Evolutionary conservation across 2,888 invertebrate species (phyloP).

Genomic region (Tenthredo livida): DNA sequence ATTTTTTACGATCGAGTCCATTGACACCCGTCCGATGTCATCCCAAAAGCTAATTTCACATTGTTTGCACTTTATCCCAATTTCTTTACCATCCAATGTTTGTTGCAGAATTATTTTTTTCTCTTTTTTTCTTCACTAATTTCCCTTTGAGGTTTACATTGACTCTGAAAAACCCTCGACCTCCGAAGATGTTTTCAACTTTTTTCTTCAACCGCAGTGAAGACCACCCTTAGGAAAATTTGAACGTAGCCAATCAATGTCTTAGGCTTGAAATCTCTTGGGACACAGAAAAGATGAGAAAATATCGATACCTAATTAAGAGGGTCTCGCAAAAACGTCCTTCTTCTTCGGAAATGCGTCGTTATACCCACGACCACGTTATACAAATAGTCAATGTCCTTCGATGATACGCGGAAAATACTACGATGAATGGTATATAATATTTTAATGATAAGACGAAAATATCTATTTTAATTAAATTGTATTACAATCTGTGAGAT

Average conservation of each 20-base stretch:
- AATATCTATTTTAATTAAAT: not conserved
- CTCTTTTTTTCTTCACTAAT: not conserved
- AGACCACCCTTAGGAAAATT: not conserved
- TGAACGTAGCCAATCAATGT: constrained; percentile 22
- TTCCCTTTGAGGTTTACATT: not conserved
- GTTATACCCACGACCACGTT: constrained; percentile 9
- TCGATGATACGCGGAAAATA: not conserved
- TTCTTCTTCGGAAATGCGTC: constrained; percentile 17
- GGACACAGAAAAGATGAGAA: constrained; percentile 32
- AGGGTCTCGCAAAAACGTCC: constrained; percentile 1
- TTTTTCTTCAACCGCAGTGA: not conserved
- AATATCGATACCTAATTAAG: constrained; percentile 43
- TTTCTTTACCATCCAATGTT: not conserved
- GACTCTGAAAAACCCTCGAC: not conserved
- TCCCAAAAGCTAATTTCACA: not conserved
- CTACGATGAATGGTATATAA: not conserved
- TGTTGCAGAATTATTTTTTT: not conserved
- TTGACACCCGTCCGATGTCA: not conserved
- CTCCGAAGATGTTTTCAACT: not conserved
- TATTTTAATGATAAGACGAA: not conserved
- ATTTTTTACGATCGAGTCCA: not conserved
- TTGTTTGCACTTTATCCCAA: not conserved
- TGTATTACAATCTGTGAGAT: not conserved
- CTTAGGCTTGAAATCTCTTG: constrained; percentile 28
- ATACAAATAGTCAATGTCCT: not conserved